Conservation (phyloP, 2,888 invertebrate genomes). For the Mesoligia furuncula region DNA sequence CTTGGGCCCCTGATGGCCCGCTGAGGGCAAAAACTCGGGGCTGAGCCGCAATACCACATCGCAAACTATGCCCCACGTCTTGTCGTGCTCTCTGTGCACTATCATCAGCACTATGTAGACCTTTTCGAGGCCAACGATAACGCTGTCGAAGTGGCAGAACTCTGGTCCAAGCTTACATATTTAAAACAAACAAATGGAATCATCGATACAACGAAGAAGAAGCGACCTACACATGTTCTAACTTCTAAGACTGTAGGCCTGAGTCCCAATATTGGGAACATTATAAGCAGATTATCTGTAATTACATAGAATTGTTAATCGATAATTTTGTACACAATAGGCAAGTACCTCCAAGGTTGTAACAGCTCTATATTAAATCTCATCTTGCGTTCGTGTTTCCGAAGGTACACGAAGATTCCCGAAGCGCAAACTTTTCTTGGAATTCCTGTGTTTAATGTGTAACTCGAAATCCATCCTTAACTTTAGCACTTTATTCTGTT, state of each 20-base stretch:
- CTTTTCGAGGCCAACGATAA: neutral
- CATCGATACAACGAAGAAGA: neutral
- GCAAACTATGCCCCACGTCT: neutral
- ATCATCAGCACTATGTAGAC: neutral
- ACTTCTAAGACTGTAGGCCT: neutral
- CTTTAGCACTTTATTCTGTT: constrained; percentile 14
- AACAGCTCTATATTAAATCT: neutral
- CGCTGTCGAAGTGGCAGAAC: neutral
- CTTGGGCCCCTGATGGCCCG: no score
- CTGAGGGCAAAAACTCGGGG: neutral
- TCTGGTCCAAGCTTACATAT: neutral
- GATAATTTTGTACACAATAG: neutral
- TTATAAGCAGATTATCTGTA: no score
- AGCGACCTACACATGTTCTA: neutral
- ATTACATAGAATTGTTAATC: neutral
- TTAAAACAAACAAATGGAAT: neutral
- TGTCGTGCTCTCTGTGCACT: no score
- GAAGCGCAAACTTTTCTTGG: neutral
- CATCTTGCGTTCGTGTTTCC: neutral
- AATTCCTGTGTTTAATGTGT: neutral
- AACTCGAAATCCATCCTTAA: neutral
- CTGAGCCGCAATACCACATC: neutral
- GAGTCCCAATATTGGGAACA: neutral
- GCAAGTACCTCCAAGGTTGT: neutral
- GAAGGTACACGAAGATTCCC: neutral